Evolutionary conservation across 2,888 invertebrate genomes (phyloP), one percentile per base, ranked within the genome.

Genomic region (Ornithoptera alexandrae): DNA sequence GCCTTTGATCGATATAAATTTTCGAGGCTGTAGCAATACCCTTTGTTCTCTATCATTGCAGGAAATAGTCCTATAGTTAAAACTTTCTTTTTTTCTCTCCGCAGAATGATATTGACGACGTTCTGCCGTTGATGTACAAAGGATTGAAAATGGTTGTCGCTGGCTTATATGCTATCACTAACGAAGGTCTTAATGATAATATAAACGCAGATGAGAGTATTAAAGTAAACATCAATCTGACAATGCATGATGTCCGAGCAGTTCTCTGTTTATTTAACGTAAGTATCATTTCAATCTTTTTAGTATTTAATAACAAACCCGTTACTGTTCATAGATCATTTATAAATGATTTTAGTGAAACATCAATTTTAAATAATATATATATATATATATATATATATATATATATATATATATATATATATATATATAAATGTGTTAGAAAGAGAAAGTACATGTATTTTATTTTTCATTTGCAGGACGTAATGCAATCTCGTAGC

Each of bases 131-230:
- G 69, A 93, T 95, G 80, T 96, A 95, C 87, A 93, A 94, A 78
- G 94, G 94, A 74, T 88, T 96, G 82, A 96, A 96, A 85, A 94
- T 93, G 88, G 93, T 95, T 72, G 95, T 96, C 1, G 95, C 96
- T 8, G 95, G 95, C 42, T 81, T 96, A 70, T 94, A 96, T 78
- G 94, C 95, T 77, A 93, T 96, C 84, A 95, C 95, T 75, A 93
- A 94, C 74, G 90, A 94, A 30, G 92, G 94, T 62, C 78, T 92
- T 66, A 86, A 86, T 24, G 80, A 89, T 78, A 90, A 83, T 64
- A 80, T 85, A 68, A 74, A 76, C 65, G 72, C 80, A 17, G 88
- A 89, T 59, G 83, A 72, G 50, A 73, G 72, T 65, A 68, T 92
- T 64, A 84, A 84, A 72, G 81, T 87, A 18, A 88, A 94, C 72